Percentiles rank a stretch among this genome's conserved stretches.
These are phyloP conservation scores for Xanthorhoe spadicearia DNA, from an alignment of 2,888 invertebrate genomes.

Conservation along the genomic window DNA sequence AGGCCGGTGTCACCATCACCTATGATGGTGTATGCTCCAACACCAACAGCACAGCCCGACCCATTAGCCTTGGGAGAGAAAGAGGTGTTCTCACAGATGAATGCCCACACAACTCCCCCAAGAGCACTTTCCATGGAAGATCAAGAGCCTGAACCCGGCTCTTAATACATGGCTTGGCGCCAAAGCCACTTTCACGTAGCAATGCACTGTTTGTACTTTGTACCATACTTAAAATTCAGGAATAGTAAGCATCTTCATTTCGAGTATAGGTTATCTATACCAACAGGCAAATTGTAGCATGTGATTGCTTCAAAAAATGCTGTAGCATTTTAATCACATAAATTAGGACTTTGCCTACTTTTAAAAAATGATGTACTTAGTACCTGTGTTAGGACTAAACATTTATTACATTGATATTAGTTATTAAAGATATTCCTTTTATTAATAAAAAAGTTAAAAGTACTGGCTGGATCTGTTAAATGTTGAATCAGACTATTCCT, in stretches of 20 bases:
- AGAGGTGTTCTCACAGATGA: constrained; percentile 80
- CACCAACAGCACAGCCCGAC: constrained; percentile 75
- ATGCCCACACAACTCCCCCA: constrained; percentile 69
- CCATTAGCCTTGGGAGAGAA: constrained; percentile 79
- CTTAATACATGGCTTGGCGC: constrained; percentile 71
- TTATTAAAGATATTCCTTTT: too few relatives aligned
- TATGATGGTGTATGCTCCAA: constrained; percentile 81
- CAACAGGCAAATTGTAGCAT: not conserved
- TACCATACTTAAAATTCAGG: constrained; percentile 47
- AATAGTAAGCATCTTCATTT: not conserved
- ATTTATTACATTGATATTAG: not conserved
- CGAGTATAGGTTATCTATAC: not conserved
- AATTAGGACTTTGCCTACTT: not conserved
- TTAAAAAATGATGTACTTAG: not conserved
- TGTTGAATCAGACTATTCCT: not conserved
- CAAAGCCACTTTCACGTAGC: constrained; percentile 56
- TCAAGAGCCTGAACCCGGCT: constrained; percentile 73
- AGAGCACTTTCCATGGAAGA: constrained; percentile 74
- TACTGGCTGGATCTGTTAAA: not conserved
- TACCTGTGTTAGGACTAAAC: not conserved
- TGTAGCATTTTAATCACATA: too few relatives aligned
- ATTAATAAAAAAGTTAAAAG: too few relatives aligned
- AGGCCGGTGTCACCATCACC: constrained; percentile 86
- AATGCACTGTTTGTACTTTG: constrained; percentile 60
- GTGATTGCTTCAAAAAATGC: not conserved